Percentiles rank a stretch among this genome's conserved stretches.
Conservation (phyloP, 2,797 vertebrate genomes). For the Phataginus tetradactyla region DNA sequence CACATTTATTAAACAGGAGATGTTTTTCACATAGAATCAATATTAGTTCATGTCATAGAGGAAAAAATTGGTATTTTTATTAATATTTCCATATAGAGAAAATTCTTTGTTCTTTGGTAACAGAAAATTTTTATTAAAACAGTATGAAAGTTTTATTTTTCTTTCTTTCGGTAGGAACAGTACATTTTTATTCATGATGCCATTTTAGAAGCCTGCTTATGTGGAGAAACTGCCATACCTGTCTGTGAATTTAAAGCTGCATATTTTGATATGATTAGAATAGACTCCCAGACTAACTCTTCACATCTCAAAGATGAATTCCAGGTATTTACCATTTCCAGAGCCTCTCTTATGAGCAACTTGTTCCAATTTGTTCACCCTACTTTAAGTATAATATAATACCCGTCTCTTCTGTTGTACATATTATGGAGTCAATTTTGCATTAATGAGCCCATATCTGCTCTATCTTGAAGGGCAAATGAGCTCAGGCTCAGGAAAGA, state of each 20-base stretch:
- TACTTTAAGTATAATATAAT: constrained; percentile 67
- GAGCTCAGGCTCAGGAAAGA: constrained; percentile 44
- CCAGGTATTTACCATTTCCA: constrained; percentile 90
- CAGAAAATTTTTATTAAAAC: constrained; percentile 61
- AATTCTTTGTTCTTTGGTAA: constrained; percentile 36
- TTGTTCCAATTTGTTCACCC: constrained; percentile 56
- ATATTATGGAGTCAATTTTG: constrained; percentile 60
- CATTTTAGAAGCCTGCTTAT: constrained; percentile 98
- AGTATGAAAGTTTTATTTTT: constrained; percentile 66
- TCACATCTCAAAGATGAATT: constrained; percentile 99
- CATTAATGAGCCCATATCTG: constrained; percentile 61
- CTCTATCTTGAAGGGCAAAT: constrained; percentile 41
- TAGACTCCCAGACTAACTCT: constrained; percentile 99
- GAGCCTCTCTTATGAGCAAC: constrained; percentile 46
- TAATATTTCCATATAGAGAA: constrained; percentile 39
- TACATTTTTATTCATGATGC: constrained; percentile 99
- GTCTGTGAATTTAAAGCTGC: constrained; percentile 98
- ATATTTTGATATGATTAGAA: constrained; percentile 99
- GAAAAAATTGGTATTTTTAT: constrained; percentile 46
- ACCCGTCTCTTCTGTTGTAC: constrained; percentile 52
- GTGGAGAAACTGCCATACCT: constrained; percentile 98
- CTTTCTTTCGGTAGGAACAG: constrained; percentile 92
- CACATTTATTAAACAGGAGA: accelerated
- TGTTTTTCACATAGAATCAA: constrained; percentile 9
- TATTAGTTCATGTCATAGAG: constrained; percentile 8